These are phyloP conservation scores for Ailuropoda melanoleuca DNA, from an alignment of 2,113 vertebrate species.

Conservation along the genomic window DNA sequence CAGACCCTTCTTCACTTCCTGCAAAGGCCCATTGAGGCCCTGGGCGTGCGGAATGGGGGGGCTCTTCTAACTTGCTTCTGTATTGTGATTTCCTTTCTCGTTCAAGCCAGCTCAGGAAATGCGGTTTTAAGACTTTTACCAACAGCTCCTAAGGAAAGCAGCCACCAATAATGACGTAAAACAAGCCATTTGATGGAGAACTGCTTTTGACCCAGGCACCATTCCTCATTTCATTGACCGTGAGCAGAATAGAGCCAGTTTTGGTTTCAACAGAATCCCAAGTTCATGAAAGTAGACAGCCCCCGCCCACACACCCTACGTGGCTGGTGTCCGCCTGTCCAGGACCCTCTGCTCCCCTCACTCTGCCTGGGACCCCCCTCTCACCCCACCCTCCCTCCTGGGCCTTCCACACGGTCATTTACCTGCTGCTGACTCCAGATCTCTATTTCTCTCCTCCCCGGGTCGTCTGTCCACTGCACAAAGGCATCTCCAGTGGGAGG, in stretches of 20 bases:
- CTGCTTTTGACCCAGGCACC: neutral
- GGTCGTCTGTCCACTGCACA: neutral
- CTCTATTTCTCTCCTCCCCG: neutral
- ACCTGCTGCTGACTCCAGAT: neutral
- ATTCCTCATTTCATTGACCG: neutral
- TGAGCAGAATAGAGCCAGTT: neutral
- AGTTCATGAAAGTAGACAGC: neutral
- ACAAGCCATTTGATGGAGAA: neutral
- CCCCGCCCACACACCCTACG: fast-evolving
- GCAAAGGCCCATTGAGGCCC: neutral
- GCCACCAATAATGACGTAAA: neutral
- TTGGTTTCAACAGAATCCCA: neutral
- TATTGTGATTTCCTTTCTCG: neutral
- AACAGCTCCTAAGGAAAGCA: neutral
- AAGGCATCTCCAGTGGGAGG: neutral
- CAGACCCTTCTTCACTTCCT: neutral
- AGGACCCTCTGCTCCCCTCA: neutral
- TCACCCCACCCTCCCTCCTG: fast-evolving
- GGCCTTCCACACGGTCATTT: neutral
- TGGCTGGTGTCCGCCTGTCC: neutral
- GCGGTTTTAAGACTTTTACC: neutral
- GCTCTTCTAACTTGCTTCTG: neutral
- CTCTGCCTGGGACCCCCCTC: neutral
- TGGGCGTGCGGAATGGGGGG: fast-evolving
- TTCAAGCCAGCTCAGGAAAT: neutral